A percentile compares a stretch with the other conserved stretches of the same genome.
Conservation (phyloP, 2,797 vertebrate genomes). For the Rhinogobio ventralis region DNA sequence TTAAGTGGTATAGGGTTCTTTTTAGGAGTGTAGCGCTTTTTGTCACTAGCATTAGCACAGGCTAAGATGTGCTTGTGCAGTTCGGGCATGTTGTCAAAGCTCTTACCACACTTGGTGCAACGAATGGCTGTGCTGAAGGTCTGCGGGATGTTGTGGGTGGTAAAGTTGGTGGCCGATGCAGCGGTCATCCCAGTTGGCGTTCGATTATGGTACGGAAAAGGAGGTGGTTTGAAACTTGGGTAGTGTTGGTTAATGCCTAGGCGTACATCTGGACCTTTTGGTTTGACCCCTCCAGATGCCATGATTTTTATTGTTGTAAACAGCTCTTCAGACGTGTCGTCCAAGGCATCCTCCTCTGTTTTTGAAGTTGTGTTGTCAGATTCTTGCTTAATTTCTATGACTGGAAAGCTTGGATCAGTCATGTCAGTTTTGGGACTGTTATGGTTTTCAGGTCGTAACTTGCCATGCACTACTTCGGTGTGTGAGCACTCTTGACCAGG, state of each 20-base stretch:
- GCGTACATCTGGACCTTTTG: conserved; percentile 92
- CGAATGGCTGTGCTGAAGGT: conserved; percentile 96
- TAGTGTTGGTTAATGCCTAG: conserved; percentile 98
- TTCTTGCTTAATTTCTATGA: conserved; percentile 53
- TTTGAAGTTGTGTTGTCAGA: conserved; percentile 62
- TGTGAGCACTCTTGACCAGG: conserved; percentile 89
- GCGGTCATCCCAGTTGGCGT: conserved; percentile 86
- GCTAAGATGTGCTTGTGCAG: conserved; percentile 95
- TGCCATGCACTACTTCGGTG: conserved; percentile 92
- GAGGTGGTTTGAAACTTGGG: conserved; percentile 97
- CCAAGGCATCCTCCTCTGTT: conserved; percentile 77
- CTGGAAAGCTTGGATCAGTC: conserved; percentile 21
- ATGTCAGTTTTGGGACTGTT: conserved; percentile 81
- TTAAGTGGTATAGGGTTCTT: conserved; percentile 95
- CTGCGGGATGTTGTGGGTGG: conserved; percentile 98
- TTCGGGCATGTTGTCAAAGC: conserved; percentile 98
- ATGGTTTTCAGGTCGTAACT: conserved; percentile 94
- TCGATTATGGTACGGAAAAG: conserved; percentile 96
- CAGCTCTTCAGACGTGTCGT: conserved; percentile 87
- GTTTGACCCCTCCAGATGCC: conserved; percentile 87
- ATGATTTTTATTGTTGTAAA: conserved; percentile 95
- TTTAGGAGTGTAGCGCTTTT: conserved; percentile 95
- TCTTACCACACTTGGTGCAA: conserved; percentile 97
- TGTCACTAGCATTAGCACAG: conserved; percentile 96
- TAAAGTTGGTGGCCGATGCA: conserved; percentile 94